Conservation (phyloP, 2,888 invertebrate species). For the Drosophila greeni region DNA sequence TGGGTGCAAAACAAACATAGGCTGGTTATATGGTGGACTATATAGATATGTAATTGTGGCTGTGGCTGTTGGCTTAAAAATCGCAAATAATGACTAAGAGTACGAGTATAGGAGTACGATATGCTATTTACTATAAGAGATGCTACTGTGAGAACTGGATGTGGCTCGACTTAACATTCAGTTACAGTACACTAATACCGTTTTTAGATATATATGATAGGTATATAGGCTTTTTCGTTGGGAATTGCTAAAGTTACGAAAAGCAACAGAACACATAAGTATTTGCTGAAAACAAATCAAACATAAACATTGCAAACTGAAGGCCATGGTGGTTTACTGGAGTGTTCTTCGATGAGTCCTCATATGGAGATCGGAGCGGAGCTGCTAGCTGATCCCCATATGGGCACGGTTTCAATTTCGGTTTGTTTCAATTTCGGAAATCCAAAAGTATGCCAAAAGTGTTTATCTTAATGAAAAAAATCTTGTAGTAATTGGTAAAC, state of each 20-base stretch:
- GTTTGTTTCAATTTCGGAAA: slow-evolving; percentile 53
- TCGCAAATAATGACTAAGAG: slow-evolving; percentile 57
- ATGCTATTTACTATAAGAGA: slow-evolving; percentile 37
- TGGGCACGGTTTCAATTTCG: slow-evolving; percentile 28
- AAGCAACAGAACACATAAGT: slow-evolving; percentile 67
- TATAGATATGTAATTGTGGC: slow-evolving; percentile 21
- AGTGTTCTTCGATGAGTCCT: slow-evolving; percentile 39
- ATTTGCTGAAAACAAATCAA: slow-evolving; percentile 67
- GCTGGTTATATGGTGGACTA: slow-evolving; percentile 49
- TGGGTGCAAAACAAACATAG: slow-evolving; percentile 59
- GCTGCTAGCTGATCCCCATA: slow-evolving; percentile 62
- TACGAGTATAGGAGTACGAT: slow-evolving; percentile 52
- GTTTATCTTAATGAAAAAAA: slow-evolving; percentile 76
- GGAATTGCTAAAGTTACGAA: slow-evolving; percentile 66
- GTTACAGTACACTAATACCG: slow-evolving; percentile 48
- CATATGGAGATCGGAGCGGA: slow-evolving; percentile 36
- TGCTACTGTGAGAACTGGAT: slow-evolving; percentile 66
- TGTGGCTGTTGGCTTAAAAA: slow-evolving; percentile 45
- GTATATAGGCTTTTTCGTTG: slow-evolving; percentile 62
- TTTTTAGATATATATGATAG: slow-evolving; percentile 41
- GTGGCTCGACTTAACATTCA: slow-evolving; percentile 58
- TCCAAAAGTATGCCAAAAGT: slow-evolving; percentile 65
- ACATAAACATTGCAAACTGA: slow-evolving; percentile 61
- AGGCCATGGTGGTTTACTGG: slow-evolving; percentile 66
- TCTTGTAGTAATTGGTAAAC: slow-evolving; percentile 51